phyloP scores from a whole-genome alignment of 92 coral and sea anemone genomes.

The Diadumene lineata region DNA sequence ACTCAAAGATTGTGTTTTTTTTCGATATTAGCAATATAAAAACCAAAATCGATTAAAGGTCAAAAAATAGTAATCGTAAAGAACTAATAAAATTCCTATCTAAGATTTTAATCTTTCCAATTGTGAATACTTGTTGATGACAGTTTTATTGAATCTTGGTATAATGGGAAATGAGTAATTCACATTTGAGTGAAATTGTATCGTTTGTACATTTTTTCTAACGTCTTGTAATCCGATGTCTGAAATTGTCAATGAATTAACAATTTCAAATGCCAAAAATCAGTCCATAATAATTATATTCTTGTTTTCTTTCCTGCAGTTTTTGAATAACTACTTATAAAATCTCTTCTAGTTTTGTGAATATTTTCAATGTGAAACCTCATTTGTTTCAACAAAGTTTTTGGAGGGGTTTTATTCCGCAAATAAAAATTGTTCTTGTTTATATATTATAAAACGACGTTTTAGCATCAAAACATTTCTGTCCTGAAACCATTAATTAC shows the following conservation, averaged over 20 bases:
- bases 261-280: not conserved
- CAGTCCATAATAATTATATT: not conserved
- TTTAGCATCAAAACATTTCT: no score
- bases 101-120: not conserved
- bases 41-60: not conserved
- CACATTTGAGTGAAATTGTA: not conserved
- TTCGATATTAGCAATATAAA: no score
- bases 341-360: no score
- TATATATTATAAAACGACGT: no score
- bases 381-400: not conserved
- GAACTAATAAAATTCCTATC: not conserved
- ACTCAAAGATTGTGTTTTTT: not conserved
- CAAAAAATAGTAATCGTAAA: not conserved
- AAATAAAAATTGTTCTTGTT: no score
- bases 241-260: not conserved
- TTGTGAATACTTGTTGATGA: not conserved
- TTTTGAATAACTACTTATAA: not conserved
- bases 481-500: no score
- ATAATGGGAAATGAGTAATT: not conserved
- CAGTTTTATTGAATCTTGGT: not conserved
- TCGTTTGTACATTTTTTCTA: not conserved
- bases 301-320: not conserved
- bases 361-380: no score
- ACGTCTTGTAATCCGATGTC: conserved; percentile 1
- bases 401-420: no score